Conservation (phyloP, 2,888 invertebrate genomes). For the Caenorhabditis sp. region DNA sequence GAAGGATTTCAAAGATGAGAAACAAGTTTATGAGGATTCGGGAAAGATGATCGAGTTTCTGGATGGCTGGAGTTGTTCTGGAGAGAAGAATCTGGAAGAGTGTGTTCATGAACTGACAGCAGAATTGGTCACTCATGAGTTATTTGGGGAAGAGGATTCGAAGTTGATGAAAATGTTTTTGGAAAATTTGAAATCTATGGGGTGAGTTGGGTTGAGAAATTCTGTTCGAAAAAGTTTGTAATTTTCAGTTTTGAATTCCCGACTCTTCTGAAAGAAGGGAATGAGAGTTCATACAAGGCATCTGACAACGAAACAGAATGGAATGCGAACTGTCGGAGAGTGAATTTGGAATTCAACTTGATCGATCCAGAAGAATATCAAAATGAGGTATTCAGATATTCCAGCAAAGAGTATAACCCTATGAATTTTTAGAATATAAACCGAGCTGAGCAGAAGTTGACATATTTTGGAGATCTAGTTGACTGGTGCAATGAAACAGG, state of each 20-base stretch:
- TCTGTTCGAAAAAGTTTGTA: neutral
- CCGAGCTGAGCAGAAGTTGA: conserved; percentile 15
- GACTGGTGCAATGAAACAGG: conserved; percentile 53
- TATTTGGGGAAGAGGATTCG: conserved; percentile 64
- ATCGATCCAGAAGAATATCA: conserved; percentile 22
- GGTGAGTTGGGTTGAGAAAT: neutral
- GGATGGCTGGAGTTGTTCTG: conserved; percentile 60
- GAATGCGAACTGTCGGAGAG: conserved; percentile 41
- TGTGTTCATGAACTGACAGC: conserved; percentile 59
- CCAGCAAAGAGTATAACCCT: no score
- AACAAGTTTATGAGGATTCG: conserved; percentile 66
- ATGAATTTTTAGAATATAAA: neutral
- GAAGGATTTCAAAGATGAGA: conserved; percentile 69
- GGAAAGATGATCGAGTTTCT: conserved; percentile 65
- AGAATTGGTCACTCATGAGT: conserved; percentile 28
- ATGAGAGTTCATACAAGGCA: neutral
- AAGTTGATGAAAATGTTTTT: conserved; percentile 17
- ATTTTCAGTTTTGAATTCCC: conserved; percentile 23
- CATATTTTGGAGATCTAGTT: conserved; percentile 35
- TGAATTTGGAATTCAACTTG: conserved; percentile 40
- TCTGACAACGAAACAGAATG: conserved; percentile 6
- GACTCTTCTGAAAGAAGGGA: neutral
- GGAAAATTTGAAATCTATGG: conserved; percentile 14
- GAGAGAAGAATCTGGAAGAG: conserved; percentile 10
- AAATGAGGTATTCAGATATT: neutral